A percentile compares a stretch with the other conserved stretches of the same genome.
These are phyloP conservation scores for Leistus spinibarbis DNA, from an alignment of 2,888 invertebrate genomes.

Conservation along the genomic window DNA sequence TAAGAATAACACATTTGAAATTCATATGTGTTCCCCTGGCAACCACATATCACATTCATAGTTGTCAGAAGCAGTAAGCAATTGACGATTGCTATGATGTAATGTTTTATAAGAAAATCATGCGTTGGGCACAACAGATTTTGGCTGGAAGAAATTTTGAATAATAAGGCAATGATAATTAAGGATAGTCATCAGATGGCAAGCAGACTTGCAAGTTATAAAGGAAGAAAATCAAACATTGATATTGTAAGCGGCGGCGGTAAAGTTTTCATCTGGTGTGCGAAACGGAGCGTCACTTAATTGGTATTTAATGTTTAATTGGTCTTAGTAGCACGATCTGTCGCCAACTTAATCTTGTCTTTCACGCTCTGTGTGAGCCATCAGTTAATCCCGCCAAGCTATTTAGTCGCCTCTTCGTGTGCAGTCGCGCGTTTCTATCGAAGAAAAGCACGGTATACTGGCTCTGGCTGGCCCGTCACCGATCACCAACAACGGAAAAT, in stretches of 20 bases:
- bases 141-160: neutral
- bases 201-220: neutral
- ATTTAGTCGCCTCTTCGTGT: slow-evolving; percentile 20
- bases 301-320: slow-evolving; percentile 39
- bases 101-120: no score
- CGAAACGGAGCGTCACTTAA: slow-evolving; percentile 26
- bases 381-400: slow-evolving; percentile 29
- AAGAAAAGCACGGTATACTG: neutral
- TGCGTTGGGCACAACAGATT: no score
- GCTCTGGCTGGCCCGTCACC: neutral
- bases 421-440: neutral
- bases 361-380: slow-evolving; percentile 29
- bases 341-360: slow-evolving; percentile 37
- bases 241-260: slow-evolving; percentile 27
- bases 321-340: slow-evolving; percentile 33
- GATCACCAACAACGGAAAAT: neutral
- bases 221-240: slow-evolving; percentile 20
- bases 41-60: no score
- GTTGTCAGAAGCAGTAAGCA: no score
- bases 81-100: no score
- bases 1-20: no score
- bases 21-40: no score
- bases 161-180: slow-evolving; percentile 20
- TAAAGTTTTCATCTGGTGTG: slow-evolving; percentile 25
- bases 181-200: slow-evolving; percentile 12